These are phyloP conservation scores for Gymnogyps californianus DNA, from an alignment of 2,113 vertebrate genomes.

Conservation along the genomic window DNA sequence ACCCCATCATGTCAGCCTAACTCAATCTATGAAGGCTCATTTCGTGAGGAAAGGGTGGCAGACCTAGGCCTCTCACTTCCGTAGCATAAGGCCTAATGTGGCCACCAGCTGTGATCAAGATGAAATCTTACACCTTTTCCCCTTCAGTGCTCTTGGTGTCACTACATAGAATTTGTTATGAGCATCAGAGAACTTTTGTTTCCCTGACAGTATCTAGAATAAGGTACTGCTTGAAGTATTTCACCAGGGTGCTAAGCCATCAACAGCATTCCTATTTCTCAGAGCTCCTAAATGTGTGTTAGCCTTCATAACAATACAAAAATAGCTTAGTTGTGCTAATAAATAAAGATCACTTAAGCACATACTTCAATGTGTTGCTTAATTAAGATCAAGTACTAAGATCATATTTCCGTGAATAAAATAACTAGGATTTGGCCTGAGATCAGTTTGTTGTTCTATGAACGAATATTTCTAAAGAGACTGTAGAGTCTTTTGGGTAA, in stretches of 20 bases:
- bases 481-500: not conserved
- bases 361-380: not conserved
- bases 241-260: accelerated
- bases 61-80: not conserved
- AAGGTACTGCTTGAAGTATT: not conserved
- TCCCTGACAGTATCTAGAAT: not conserved
- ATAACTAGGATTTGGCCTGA: not conserved
- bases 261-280: not conserved
- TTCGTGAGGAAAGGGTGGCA: not conserved
- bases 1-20: not conserved
- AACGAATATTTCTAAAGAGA: not conserved
- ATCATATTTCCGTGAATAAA: not conserved
- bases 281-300: not conserved
- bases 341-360: not conserved
- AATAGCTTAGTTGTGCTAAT: not conserved
- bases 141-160: too few relatives aligned
- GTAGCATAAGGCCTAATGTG: not conserved
- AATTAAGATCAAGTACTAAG: not conserved
- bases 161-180: not conserved
- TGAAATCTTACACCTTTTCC: not conserved
- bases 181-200: not conserved
- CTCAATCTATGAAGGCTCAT: accelerated
- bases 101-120: not conserved
- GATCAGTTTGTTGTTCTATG: not conserved
- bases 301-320: not conserved